phyloP scores from a whole-genome alignment of 2,113 vertebrate genomes.

The Oreochromis aureus region DNA sequence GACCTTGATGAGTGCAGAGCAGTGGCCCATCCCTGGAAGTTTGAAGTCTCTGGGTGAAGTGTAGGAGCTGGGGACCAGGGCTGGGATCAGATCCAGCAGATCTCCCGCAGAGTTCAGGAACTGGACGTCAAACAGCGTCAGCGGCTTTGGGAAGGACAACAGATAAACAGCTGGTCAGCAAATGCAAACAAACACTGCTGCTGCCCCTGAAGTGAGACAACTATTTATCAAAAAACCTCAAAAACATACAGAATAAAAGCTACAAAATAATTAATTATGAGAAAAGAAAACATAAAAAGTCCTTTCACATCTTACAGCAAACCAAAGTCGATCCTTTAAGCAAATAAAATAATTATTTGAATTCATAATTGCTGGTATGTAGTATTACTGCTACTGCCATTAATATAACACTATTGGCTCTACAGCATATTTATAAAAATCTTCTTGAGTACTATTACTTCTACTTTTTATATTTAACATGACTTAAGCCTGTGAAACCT shows the following conservation, averaged over 20 bases:
- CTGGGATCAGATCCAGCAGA: slow-evolving; percentile 86
- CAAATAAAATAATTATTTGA: not conserved
- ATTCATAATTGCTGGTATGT: accelerated
- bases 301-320: not conserved
- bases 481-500: accelerated
- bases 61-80: slow-evolving; percentile 60
- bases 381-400: not conserved
- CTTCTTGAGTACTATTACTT: not conserved
- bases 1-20: slow-evolving; percentile 93
- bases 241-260: not conserved
- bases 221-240: not conserved
- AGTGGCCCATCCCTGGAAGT: slow-evolving; percentile 84
- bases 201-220: accelerated
- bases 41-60: slow-evolving; percentile 11
- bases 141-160: slow-evolving; percentile 67
- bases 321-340: accelerated
- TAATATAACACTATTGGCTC: not conserved
- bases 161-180: slow-evolving; percentile 4
- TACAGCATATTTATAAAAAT: not conserved
- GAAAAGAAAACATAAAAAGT: not conserved
- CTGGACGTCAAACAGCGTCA: slow-evolving; percentile 77
- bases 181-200: not conserved
- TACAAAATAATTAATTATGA: not conserved
- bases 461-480: not conserved
- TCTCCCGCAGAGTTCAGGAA: slow-evolving; percentile 86